Conservation (phyloP, 2,113 vertebrate genomes). For the Campylorhamphus procurvoides region DNA sequence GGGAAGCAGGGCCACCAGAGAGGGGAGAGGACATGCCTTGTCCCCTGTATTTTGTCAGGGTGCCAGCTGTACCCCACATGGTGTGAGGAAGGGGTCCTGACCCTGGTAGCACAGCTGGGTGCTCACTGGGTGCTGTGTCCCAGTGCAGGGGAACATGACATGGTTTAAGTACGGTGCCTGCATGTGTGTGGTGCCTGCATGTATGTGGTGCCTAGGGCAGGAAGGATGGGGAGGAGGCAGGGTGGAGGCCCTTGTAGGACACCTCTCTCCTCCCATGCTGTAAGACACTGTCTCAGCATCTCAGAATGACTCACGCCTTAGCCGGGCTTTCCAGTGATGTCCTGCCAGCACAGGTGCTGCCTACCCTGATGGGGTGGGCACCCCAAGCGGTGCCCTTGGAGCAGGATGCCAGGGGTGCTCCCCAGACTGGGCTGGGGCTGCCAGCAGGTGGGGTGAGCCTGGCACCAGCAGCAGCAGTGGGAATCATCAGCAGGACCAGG, state of each 20-base stretch:
- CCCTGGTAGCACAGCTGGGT: fast-evolving
- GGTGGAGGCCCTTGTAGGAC: not conserved
- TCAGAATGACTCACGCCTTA: not conserved
- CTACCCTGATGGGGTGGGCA: not conserved
- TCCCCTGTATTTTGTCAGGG: not conserved
- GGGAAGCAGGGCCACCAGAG: not conserved
- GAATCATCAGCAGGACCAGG: fast-evolving
- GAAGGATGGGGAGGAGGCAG: not conserved
- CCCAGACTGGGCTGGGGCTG: not conserved
- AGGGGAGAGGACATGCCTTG: not conserved
- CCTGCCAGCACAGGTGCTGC: fast-evolving
- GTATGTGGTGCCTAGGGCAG: not conserved
- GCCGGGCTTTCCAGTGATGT: fast-evolving
- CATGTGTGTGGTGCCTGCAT: not conserved
- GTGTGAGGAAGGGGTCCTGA: not conserved
- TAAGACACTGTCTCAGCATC: not conserved
- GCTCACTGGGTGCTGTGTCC: fast-evolving
- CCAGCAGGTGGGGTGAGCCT: fast-evolving
- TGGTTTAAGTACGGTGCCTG: not conserved
- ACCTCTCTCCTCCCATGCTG: not conserved
- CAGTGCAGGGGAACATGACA: fast-evolving
- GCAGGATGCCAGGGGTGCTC: not conserved
- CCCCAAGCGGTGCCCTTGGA: not conserved
- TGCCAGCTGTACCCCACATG: fast-evolving
- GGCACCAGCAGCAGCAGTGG: fast-evolving